Evolutionary conservation across 2,797 vertebrate species (phyloP).

Genomic region (Sparidentex hasta): DNA sequence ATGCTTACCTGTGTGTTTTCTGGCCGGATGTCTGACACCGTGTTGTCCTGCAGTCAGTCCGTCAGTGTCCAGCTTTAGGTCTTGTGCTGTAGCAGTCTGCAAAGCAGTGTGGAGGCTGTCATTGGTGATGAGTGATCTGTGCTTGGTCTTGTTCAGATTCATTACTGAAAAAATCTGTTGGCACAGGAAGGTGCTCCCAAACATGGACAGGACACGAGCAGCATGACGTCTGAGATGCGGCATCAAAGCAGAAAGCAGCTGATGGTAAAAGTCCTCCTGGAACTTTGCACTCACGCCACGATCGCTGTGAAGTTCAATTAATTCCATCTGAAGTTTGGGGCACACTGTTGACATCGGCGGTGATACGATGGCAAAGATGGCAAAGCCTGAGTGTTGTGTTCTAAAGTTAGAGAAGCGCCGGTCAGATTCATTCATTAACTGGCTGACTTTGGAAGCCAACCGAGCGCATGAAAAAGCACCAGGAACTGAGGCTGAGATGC

Average conservation of each 20-base stretch:
- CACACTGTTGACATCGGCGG: conserved; percentile 5
- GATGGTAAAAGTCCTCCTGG: conserved; percentile 25
- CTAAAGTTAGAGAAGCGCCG: conserved; percentile 36
- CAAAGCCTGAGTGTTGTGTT: conserved; percentile 21
- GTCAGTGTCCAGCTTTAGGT: no score
- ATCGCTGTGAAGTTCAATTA: no score
- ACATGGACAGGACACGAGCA: conserved; percentile 29
- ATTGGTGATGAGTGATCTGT: no score
- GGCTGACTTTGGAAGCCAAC: conserved; percentile 36
- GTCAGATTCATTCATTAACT: conserved; percentile 27
- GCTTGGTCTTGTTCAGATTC: no score
- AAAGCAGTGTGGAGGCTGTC: no score
- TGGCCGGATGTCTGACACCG: no score
- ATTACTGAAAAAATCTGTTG: background rate
- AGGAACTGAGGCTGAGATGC: background rate
- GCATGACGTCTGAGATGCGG: conserved; percentile 24
- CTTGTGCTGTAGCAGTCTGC: no score
- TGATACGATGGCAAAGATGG: conserved; percentile 46
- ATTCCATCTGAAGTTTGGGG: no score
- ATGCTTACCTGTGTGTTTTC: no score
- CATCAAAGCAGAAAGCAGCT: conserved; percentile 31
- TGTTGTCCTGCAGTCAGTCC: no score
- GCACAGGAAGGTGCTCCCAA: conserved; percentile 44
- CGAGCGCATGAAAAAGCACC: conserved; percentile 28
- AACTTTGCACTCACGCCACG: background rate